These are phyloP conservation scores for Emmelina monodactyla DNA, from an alignment of 2,888 invertebrate genomes.

Conservation along the genomic window DNA sequence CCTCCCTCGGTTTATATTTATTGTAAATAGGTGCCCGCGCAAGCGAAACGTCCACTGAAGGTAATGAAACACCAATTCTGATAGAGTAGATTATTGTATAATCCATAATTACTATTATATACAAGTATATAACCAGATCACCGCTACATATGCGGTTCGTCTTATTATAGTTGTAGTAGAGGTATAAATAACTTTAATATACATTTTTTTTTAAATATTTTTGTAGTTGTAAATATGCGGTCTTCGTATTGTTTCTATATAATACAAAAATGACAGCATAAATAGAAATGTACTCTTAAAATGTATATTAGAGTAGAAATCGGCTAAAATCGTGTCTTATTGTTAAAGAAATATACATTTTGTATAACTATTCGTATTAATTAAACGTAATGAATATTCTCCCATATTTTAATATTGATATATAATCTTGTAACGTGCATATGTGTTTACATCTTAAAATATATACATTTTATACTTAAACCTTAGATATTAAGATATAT, in stretches of 20 bases:
- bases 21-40: constrained; percentile 32
- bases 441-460: background rate
- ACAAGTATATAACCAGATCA: background rate
- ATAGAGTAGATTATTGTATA: constrained; percentile 27
- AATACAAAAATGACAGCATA: background rate
- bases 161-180: background rate
- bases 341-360: background rate
- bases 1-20: too few species aligned
- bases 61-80: constrained; percentile 55
- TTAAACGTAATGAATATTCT: background rate
- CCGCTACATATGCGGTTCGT: background rate
- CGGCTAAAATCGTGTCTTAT: too few species aligned
- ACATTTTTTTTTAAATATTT: too few species aligned
- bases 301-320: too few species aligned
- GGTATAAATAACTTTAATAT: background rate
- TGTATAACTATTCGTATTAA: background rate
- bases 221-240: too few species aligned
- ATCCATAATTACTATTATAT: background rate
- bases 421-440: background rate
- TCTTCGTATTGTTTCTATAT: background rate
- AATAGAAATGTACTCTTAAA: too few species aligned
- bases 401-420: background rate
- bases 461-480: background rate
- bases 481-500: background rate
- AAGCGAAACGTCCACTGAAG: constrained; percentile 60